These are phyloP conservation scores for Lissonota sp. DNA, from an alignment of 2,888 invertebrate genomes.

Conservation along the genomic window DNA sequence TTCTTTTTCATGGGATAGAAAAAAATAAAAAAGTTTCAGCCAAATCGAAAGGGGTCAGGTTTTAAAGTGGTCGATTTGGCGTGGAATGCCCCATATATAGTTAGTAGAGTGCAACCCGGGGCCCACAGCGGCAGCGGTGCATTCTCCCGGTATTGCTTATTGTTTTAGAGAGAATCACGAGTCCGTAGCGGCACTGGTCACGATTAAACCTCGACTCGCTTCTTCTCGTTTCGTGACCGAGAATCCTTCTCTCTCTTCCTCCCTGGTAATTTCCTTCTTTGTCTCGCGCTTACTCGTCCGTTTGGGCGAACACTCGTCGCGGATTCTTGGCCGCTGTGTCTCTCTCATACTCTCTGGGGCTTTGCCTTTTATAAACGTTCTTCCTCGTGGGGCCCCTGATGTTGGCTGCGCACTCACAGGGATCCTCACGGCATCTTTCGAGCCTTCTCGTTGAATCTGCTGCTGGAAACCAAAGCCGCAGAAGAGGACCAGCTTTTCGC, in stretches of 20 bases:
- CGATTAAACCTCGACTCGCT: conserved; percentile 65
- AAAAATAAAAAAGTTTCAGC: too few relatives aligned
- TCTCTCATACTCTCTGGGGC: conserved; percentile 29
- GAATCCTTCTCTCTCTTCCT: conserved; percentile 32
- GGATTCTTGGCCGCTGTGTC: conserved; percentile 29
- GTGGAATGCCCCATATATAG: conserved; percentile 47
- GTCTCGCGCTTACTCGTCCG: conserved; percentile 31
- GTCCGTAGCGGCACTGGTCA: conserved; percentile 68
- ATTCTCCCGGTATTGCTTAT: conserved; percentile 68
- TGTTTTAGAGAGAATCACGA: conserved; percentile 73
- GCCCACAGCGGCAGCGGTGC: not conserved
- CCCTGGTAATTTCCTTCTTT: conserved; percentile 50
- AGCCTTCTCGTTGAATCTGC: conserved; percentile 33
- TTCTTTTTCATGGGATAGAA: too few relatives aligned
- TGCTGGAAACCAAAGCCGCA: conserved; percentile 45
- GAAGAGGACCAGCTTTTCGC: conserved; percentile 42
- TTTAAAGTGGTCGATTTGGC: too few relatives aligned
- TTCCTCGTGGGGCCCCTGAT: conserved; percentile 58
- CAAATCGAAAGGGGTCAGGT: too few relatives aligned
- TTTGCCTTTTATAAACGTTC: conserved; percentile 63
- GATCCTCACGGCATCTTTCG: conserved; percentile 59
- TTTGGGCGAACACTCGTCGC: conserved; percentile 28
- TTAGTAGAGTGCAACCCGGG: conserved; percentile 5
- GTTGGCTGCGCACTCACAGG: conserved; percentile 44
- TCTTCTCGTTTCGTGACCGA: conserved; percentile 65